Base-by-base conservation (phyloP, 1,140 invertebrate species). In the Drosophila ironensis region DNA sequence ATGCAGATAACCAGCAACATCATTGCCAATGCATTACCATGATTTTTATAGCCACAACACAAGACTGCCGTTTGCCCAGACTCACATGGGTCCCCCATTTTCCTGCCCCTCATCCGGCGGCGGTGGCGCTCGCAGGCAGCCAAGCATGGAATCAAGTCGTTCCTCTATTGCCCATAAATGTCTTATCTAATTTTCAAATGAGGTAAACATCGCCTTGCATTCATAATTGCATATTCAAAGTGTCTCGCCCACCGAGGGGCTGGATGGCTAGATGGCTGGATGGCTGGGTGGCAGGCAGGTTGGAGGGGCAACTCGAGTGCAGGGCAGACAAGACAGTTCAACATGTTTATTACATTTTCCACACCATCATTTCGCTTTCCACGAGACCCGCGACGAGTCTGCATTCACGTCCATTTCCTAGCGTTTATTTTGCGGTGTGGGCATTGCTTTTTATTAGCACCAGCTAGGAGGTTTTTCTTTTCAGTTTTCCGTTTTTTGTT, bases 301-400 rank as follows among this genome's bases (percentile, higher is more conserved):
- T 5, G n/a, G 14, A 6, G 44, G 44, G 12, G 6, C 5, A 14
- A 8, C n/a, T 5, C 9, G n/a, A 38, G 42, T 17, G 16, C 28
- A 3, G 11, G n/a, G 7, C 8, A 27, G 41, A 20, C 33, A 24
- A 44, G 50, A 63, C 72, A 72, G 68, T 52, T 51, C 46, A 82
- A 82, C 78, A 84, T 78, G 78, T 86, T 86, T 78, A 82, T 82
- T 82, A 84, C 78, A 84, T 82, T 82, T 82, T 71, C 77, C 78
- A 78, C 69, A 84, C 77, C 46, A 77, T 77, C 68, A 77, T 72
- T 69, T 56, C 50, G 57, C 53, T 60, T 59, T 75, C 53, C 72
- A 53, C 22, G 71, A 37, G 46, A 57, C 12, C 19, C 33, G 7
- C 11, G 30, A 33, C n/a, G n/a, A n/a, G n/a, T 25, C 33, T 33